A percentile compares a stretch with the other conserved stretches of the same genome.
Conservation (phyloP, 2,888 invertebrate species). For the Drosophila hamatofila region DNA sequence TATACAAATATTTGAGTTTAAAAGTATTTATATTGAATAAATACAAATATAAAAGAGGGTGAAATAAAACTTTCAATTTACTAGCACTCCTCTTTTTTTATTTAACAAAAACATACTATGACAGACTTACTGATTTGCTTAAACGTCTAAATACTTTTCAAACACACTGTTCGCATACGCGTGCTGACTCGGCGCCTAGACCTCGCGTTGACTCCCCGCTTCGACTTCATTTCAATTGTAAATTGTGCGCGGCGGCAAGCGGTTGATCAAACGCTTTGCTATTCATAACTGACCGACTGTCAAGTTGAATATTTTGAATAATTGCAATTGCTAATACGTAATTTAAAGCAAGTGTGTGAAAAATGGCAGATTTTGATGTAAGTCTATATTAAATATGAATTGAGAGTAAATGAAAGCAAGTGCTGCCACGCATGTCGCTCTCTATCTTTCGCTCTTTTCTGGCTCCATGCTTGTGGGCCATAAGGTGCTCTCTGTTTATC, state of each 20-base stretch:
- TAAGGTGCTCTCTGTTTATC: conserved; percentile 51
- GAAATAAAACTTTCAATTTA: not conserved
- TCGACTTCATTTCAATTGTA: conserved; percentile 75
- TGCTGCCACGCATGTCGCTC: conserved; percentile 17
- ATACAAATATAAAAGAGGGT: no score
- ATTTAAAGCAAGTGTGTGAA: conserved; percentile 27
- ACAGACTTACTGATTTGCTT: not conserved
- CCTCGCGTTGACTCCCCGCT: conserved; percentile 44
- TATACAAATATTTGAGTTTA: not conserved
- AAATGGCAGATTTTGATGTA: conserved; percentile 75
- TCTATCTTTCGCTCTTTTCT: not conserved
- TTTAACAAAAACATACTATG: not conserved
- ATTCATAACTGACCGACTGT: conserved; percentile 30
- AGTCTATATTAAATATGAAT: conserved; percentile 43
- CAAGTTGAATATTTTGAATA: conserved; percentile 45
- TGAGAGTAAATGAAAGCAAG: not conserved
- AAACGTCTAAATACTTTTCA: conserved; percentile 34
- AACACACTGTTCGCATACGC: conserved; percentile 46
- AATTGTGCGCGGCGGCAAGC: conserved; percentile 56
- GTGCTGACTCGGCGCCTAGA: conserved; percentile 40
- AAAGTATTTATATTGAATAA: not conserved
- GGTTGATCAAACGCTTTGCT: conserved; percentile 53
- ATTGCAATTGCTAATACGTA: conserved; percentile 55
- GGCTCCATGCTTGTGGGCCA: not conserved
- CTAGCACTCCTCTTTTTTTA: not conserved